Evolutionary conservation across 2,888 invertebrate genomes (phyloP).

Genomic region (Oscheius sp.): DNA sequence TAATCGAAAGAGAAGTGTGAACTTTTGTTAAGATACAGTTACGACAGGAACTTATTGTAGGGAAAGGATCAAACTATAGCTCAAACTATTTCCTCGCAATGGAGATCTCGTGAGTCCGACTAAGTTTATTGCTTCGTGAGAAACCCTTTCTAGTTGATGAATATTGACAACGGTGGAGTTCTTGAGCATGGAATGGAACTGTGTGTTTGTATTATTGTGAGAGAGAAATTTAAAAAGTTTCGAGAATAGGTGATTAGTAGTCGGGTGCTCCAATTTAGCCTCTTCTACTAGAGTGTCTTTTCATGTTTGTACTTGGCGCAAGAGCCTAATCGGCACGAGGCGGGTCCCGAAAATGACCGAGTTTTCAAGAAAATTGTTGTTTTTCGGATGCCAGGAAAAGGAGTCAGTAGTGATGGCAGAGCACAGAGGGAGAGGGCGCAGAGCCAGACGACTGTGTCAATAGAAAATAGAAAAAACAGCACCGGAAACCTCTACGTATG

Average conservation of each 20-base stretch:
- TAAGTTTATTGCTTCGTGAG: no score
- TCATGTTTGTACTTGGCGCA: slow-evolving; percentile 31
- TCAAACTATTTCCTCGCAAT: no score
- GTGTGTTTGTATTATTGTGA: no score
- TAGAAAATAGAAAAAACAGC: background rate
- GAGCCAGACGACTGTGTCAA: slow-evolving; percentile 34
- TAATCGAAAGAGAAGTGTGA: no score
- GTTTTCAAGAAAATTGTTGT: background rate
- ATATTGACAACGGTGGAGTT: no score
- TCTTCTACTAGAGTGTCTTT: background rate
- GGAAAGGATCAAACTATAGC: no score
- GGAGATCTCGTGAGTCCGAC: no score
- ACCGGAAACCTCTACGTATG: slow-evolving; percentile 13
- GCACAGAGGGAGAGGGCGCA: slow-evolving; percentile 1
- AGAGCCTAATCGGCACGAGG: slow-evolving; percentile 24
- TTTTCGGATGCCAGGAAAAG: slow-evolving; percentile 9
- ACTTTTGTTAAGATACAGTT: no score
- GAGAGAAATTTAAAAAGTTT: background rate
- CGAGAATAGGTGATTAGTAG: background rate
- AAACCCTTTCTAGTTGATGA: no score
- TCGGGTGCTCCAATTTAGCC: no score
- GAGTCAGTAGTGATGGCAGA: background rate
- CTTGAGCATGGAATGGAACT: no score
- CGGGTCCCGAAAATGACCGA: background rate
- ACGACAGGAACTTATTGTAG: no score